phyloP scores from a whole-genome alignment of 2,113 vertebrate genomes.

The Paramormyrops kingsleyae region DNA sequence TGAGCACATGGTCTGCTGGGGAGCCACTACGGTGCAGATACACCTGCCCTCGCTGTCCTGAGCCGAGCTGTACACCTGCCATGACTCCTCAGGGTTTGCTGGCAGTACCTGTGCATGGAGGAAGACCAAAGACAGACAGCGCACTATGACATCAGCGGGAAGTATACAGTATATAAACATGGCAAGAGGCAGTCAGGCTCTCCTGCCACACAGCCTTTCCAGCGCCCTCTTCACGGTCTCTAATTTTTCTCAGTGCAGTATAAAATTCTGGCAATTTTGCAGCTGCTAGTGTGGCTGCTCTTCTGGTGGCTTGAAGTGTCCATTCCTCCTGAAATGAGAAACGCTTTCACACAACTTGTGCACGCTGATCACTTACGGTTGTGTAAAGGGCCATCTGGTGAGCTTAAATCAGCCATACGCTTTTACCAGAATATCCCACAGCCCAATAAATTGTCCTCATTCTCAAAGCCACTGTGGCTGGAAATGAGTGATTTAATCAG shows the following conservation, averaged over 20 bases:
- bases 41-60: conserved; percentile 92
- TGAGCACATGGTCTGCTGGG: conserved; percentile 90
- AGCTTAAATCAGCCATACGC: conserved; percentile 19
- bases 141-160: neutral
- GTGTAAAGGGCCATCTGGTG: conserved; percentile 30
- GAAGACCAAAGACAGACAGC: neutral
- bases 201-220: neutral
- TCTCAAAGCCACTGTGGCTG: neutral
- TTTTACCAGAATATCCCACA: conserved; percentile 16
- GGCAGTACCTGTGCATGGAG: conserved; percentile 74
- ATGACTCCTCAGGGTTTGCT: conserved; percentile 83
- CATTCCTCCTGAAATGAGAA: neutral
- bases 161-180: neutral
- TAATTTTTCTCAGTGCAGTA: too few species aligned
- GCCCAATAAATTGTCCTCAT: conserved; percentile 23
- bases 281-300: neutral
- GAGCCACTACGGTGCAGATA: conserved; percentile 95
- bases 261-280: neutral
- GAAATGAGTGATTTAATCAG: neutral
- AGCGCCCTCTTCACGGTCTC: neutral
- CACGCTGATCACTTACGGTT: conserved; percentile 8
- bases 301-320: neutral
- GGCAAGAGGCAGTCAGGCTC: neutral
- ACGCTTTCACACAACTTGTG: neutral
- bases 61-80: conserved; percentile 97